Base-by-base conservation (phyloP, 2,888 invertebrate species). In the Caenorhabditis macrosperma region DNA sequence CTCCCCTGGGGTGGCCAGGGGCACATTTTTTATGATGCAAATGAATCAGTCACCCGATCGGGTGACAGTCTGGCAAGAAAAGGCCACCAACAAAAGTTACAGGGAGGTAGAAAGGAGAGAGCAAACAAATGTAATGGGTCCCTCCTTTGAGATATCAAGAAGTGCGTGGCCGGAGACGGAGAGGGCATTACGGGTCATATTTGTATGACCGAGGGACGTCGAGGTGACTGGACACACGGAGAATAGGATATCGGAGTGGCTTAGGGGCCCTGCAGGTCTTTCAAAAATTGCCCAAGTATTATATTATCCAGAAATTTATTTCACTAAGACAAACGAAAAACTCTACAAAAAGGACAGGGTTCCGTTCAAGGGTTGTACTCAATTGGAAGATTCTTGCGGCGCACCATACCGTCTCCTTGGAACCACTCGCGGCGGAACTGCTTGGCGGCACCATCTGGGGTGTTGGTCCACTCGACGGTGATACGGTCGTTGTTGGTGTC, bases 401-500 rank as follows among this genome's bases (percentile, higher is more conserved):
- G 84, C 57, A 84, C 83, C 84, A 83, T 84, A 20, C 83, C 85
- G 38, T 86, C 86, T 61, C 85, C 83, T 71, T 86, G 85, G 85
- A 86, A 86, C 86, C 86, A 84, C 55, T 86, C 86, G 64, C 86
- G 83, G 61, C 86, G 82, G 85, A 85, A 85, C 64, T 82, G 83
- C 78, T 81, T 80, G 66, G 81, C 85, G 46, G 84, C 82, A 12
- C 86, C 85, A 48, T 87, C 87, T 46, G 86, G 85, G 22, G 87
- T 87, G 78, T 85, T 86, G 77, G 81, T 77, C 82, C 78, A 78
- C 57, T 82, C 82, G 64, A 76, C 48, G 35, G 78, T 82, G 75
- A 76, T 76, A 46, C 76, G 67, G 55, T 76, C 67, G 67, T 76
- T 76, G 67, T 76, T 76, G 48, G 68, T 76, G 44, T 76, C 69